Percentiles rank a stretch among this genome's conserved stretches.
phyloP scores from a whole-genome alignment of 2,888 invertebrate species.

The Bimastos eiseni region DNA sequence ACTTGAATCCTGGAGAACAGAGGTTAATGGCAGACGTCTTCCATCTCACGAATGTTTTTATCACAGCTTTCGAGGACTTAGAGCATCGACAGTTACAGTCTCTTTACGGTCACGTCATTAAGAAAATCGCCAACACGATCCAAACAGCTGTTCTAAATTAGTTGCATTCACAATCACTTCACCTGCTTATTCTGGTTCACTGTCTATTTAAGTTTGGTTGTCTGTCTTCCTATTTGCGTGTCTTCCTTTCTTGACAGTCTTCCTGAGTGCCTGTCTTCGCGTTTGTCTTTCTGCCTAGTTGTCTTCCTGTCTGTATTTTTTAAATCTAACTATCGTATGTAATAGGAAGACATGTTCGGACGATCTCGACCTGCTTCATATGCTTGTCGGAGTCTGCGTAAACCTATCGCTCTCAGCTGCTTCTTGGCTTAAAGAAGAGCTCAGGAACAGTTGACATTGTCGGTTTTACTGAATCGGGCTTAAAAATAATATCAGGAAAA shows the following conservation, averaged over 20 bases:
- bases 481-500: background rate
- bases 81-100: background rate
- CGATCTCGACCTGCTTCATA: background rate
- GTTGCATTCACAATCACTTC: background rate
- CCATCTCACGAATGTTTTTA: background rate
- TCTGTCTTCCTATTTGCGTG: background rate
- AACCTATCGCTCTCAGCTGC: background rate
- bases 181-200: background rate
- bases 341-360: no score
- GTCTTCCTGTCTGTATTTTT: no score
- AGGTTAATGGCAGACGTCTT: background rate
- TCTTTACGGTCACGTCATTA: background rate
- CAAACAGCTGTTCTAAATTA: background rate
- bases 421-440: background rate
- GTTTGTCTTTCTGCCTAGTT: background rate
- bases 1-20: background rate
- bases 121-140: background rate
- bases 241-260: background rate
- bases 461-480: background rate
- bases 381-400: background rate
- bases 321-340: no score
- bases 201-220: background rate
- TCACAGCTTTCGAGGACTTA: background rate
- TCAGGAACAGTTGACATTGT: background rate
- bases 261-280: background rate